These are phyloP conservation scores for Macroglossus sobrinus DNA, from an alignment of 2,113 vertebrate species.

Conservation along the genomic window DNA sequence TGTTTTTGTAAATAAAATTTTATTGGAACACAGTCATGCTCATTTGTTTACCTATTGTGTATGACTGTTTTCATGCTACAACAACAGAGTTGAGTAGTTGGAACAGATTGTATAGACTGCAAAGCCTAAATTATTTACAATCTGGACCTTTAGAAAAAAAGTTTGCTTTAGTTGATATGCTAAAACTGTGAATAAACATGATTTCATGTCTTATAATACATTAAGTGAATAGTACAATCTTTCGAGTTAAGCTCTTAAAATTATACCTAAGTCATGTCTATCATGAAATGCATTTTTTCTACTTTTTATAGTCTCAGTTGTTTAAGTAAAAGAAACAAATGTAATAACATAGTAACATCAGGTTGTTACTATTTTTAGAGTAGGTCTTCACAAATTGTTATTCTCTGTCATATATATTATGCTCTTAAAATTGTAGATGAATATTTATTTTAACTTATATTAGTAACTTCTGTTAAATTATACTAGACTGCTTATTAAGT, in stretches of 20 bases:
- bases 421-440: slow-evolving; percentile 53
- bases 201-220: neutral
- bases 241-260: slow-evolving; percentile 13
- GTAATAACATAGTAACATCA: neutral
- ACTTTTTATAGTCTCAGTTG: neutral
- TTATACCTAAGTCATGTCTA: neutral
- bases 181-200: neutral
- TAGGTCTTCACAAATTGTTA: neutral
- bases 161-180: neutral
- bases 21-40: neutral
- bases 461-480: slow-evolving; percentile 37
- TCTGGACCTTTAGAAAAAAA: neutral
- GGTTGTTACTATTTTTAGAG: neutral
- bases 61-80: neutral
- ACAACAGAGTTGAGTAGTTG: neutral
- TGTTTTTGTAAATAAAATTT: slow-evolving; percentile 2
- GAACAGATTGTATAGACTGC: neutral
- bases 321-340: neutral
- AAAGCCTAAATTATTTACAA: neutral
- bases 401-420: neutral
- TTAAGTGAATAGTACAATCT: neutral
- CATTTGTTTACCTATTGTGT: neutral
- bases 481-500: slow-evolving; percentile 58
- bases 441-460: slow-evolving; percentile 49
- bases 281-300: neutral